Evolutionary conservation across 2,888 invertebrate genomes (phyloP), one percentile per base, ranked within the genome.

Genomic region (Gymnocheta viridis): DNA sequence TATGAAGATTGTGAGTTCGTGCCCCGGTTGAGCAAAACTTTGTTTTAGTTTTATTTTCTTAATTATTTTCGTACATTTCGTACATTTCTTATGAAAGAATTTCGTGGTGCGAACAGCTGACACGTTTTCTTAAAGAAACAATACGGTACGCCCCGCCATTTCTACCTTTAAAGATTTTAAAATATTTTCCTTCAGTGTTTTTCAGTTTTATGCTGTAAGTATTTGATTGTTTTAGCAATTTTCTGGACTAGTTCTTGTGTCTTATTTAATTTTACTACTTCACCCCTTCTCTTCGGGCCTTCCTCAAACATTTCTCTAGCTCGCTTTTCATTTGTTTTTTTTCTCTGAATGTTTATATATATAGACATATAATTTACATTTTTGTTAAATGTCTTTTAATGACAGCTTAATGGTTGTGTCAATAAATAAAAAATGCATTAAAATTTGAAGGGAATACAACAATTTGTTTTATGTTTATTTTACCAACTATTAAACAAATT

Each of bases 391-490:
- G 86, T 77, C 69, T 73, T 79, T 77, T 80, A 85, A 82, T 86
- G 86, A 86, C 86, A 86, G 84, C 86, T 86, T 86, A 85, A 86
- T 86, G 86, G 76, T 38, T 76, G 80, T 80, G 83, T 83, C 83
- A 83, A 83, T 83, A 83, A 80, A 78, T 78, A 70, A 79, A 83
- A n/a, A 83, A 83, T 74, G 80, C 80, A 83, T 83, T 76, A 80
- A 79, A 74, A 38, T 58, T 35, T 17, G 0, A 62, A 41, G 17
- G 38, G 9, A 51, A 60, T 49, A 60, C 60, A 27, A 47, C 60
- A 73, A 49, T 60, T 17, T 35, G 49, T 24, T 58, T 60, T 74
- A 29, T 76, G 56, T 67, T 67, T 76, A 47, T 67, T 76, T 76
- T 47, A 58, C 24, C 58, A 76, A 77, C 77, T 77, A 58, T 67